Conservation (phyloP, 2,888 invertebrate genomes). For the Harpalus rubripes region DNA sequence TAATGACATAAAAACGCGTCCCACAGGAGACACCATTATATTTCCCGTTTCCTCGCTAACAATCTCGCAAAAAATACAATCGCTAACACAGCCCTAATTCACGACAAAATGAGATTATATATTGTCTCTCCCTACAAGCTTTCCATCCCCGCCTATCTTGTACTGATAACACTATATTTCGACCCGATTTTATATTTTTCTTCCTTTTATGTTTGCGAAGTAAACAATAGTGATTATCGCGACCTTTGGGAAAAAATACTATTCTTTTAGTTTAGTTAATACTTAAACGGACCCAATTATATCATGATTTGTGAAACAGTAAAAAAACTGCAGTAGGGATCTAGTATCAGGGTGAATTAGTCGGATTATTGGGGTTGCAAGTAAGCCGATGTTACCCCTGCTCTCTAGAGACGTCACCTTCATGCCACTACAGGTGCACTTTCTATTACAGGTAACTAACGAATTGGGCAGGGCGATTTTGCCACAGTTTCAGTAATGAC, state of each 20-base stretch:
- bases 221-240: conserved; percentile 54
- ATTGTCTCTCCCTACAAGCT: conserved; percentile 49
- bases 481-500: too few relatives aligned
- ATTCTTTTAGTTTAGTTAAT: conserved; percentile 40
- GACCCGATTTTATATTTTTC: conserved; percentile 49
- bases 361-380: conserved; percentile 66
- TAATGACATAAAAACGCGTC: conserved; percentile 52
- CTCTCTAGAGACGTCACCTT: conserved; percentile 20
- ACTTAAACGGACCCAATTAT: conserved; percentile 39
- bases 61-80: conserved; percentile 57
- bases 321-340: conserved; percentile 66
- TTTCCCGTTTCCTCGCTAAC: conserved; percentile 23
- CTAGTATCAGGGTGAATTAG: conserved; percentile 70
- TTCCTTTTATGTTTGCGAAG: neutral
- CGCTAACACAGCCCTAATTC: conserved; percentile 59
- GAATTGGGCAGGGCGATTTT: too few relatives aligned
- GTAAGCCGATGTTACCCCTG: conserved; percentile 32
- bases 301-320: conserved; percentile 63
- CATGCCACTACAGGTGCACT: neutral
- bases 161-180: conserved; percentile 40
- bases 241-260: conserved; percentile 5
- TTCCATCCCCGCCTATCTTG: conserved; percentile 10
- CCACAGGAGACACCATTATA: conserved; percentile 33
- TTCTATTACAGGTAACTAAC: neutral
- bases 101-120: conserved; percentile 65